Evolutionary conservation across 1,140 invertebrate genomes (phyloP).

Genomic region (Leptopilina boulardi): DNA sequence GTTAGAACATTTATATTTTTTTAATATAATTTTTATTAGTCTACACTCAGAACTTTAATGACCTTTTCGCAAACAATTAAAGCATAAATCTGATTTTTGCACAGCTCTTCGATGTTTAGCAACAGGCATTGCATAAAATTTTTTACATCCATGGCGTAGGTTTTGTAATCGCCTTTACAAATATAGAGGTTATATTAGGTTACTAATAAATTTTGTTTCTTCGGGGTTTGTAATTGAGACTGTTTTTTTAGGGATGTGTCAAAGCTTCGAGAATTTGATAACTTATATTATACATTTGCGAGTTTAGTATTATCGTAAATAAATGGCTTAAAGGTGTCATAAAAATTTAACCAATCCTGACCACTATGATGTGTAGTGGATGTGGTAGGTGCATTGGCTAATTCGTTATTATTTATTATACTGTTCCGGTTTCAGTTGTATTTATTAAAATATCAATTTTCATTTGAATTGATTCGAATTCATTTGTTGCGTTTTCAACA

Average conservation of each 20-base stretch:
- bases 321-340: slow-evolving; percentile 27
- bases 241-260: not conserved
- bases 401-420: too few species aligned
- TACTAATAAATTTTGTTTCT: not conserved
- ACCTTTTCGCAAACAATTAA: not conserved
- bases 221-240: not conserved
- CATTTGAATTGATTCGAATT: not conserved
- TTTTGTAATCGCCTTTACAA: not conserved
- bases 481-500: not conserved
- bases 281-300: too few species aligned
- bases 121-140: not conserved
- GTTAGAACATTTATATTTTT: too few species aligned
- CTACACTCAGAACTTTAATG: not conserved
- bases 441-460: too few species aligned
- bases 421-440: too few species aligned
- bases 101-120: not conserved
- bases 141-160: not conserved
- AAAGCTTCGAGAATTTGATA: too few species aligned
- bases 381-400: not conserved
- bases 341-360: slow-evolving; percentile 36
- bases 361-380: not conserved
- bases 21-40: too few species aligned
- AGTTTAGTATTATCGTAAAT: slow-evolving; percentile 22
- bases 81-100: not conserved
- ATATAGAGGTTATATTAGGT: not conserved